Conservation (phyloP, 2,888 invertebrate genomes). For the Tetranychus piercei region DNA sequence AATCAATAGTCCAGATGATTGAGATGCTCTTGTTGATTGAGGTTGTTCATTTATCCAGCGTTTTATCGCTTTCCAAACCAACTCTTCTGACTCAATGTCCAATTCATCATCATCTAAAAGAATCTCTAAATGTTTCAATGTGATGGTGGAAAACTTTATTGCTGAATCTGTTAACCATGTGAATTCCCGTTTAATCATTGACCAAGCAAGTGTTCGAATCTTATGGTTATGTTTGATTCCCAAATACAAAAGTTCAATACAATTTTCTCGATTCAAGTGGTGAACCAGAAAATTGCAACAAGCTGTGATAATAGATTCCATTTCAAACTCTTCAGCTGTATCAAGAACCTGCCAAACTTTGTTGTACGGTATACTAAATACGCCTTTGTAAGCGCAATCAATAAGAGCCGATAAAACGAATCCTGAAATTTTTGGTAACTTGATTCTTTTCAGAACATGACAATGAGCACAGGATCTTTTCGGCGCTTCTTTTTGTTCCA, state of each 20-base stretch:
- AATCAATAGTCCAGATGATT: neutral
- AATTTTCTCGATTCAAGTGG: conserved; percentile 17
- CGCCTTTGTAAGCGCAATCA: conserved; percentile 19
- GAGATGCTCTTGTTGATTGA: neutral
- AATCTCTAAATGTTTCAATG: conserved; percentile 11
- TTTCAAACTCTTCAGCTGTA: conserved; percentile 15
- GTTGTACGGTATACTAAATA: neutral
- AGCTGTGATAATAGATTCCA: conserved; percentile 12
- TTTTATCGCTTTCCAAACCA: conserved; percentile 17
- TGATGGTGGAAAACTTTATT: conserved; percentile 3
- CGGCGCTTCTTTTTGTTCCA: neutral
- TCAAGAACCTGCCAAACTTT: conserved; percentile 14
- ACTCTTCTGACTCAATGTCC: conserved; percentile 14
- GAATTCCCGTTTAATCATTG: conserved; percentile 3
- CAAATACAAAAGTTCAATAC: conserved; percentile 14
- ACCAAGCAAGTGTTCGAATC: neutral
- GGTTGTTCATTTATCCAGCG: conserved; percentile 16
- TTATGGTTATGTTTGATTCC: conserved; percentile 14
- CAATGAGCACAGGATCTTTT: neutral
- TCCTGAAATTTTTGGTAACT: neutral
- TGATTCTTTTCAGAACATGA: neutral
- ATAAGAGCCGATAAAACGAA: conserved; percentile 15
- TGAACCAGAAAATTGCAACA: conserved; percentile 20
- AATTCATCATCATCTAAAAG: conserved; percentile 17
- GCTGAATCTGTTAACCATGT: neutral